Evolutionary conservation across 2,797 vertebrate genomes (phyloP), one percentile per base, ranked within the genome.

Genomic region (Taenioides sp.): DNA sequence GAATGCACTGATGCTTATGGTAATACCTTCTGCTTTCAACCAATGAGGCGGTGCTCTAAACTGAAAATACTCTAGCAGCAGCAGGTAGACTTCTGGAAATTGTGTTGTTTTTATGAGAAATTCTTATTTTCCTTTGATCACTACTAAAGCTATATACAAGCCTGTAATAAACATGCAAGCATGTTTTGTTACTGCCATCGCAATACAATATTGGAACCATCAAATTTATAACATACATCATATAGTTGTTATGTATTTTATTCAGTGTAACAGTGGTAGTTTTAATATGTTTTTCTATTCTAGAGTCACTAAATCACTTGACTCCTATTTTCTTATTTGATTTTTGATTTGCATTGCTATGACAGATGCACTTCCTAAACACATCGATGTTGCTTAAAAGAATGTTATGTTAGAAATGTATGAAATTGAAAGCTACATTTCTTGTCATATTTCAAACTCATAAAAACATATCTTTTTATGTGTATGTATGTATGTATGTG

Each of bases 11-110:
- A 80, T 63, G 70, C 80, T 79, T 61, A 40, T 4, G 31, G 61
- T 63, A 69, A 85, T 77, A 69, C 69, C 65, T 70, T 65, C 43
- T 52, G 78, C 73, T 85, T 82, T 81, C 77, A 65, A 77, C 55
- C 65, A 77, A 73, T 27, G 40, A 78, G 81, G 76, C 57, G 27
- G 65, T 0, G 27, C 27, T 64, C 47, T 55, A 57, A 47, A 70
- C 65, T 67, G 40, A 57, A 73, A 71, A 83, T 60, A 73, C 47
- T 65, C 73, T 37, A 37, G 34, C 76, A 47, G 23, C 54, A 75
- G 76, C 75, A 79, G 63, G 81, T 72, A 71, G 65, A 55, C 69
- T 69, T 10, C 60, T 69, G n/a, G 20, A 62, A 43, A 43, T 43
- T 14, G 12, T 14, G 40, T 43, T 43, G 12, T 43, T 43, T 43